A percentile compares a stretch with the other conserved stretches of the same genome.
These are phyloP conservation scores for Eumacrocentrus americanus DNA, from an alignment of 2,888 invertebrate genomes.

Conservation along the genomic window DNA sequence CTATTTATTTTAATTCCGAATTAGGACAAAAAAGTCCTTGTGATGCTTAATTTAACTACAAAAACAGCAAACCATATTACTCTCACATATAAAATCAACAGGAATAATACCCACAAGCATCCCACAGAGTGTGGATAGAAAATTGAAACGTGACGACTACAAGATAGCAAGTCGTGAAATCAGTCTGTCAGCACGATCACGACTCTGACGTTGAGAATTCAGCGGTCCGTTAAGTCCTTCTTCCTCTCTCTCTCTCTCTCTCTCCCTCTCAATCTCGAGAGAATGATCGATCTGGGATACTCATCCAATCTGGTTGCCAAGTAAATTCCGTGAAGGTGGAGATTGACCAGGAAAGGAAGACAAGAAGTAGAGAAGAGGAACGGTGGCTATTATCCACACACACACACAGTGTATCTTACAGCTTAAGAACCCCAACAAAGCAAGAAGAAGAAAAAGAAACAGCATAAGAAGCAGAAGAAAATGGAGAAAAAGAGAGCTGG, in stretches of 20 bases:
- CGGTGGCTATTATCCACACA: conserved; percentile 26
- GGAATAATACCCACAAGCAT: conserved; percentile 14
- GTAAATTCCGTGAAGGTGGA: too few relatives aligned
- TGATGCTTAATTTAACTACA: too few relatives aligned
- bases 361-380: conserved; percentile 11
- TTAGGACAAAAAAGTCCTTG: too few relatives aligned
- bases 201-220: conserved; percentile 12
- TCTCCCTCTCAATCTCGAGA: neutral
- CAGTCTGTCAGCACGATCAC: conserved; percentile 17
- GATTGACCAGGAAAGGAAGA: neutral
- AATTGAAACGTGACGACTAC: conserved; percentile 20
- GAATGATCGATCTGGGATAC: conserved; percentile 21
- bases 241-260: too few relatives aligned
- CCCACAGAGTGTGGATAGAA: conserved; percentile 18
- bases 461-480: too few relatives aligned
- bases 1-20: too few relatives aligned
- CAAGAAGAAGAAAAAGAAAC: conserved; percentile 19
- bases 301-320: conserved; percentile 17
- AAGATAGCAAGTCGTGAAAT: conserved; percentile 17
- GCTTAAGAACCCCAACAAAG: conserved; percentile 18
- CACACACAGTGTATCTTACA: conserved; percentile 10
- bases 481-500: conserved; percentile 29
- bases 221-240: conserved; percentile 23
- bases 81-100: conserved; percentile 16
- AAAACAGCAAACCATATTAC: too few relatives aligned